Evolutionary conservation across 2,113 vertebrate species (phyloP), one percentile per base, ranked within the genome.

Genomic region (Hippocampus mohnikei): DNA sequence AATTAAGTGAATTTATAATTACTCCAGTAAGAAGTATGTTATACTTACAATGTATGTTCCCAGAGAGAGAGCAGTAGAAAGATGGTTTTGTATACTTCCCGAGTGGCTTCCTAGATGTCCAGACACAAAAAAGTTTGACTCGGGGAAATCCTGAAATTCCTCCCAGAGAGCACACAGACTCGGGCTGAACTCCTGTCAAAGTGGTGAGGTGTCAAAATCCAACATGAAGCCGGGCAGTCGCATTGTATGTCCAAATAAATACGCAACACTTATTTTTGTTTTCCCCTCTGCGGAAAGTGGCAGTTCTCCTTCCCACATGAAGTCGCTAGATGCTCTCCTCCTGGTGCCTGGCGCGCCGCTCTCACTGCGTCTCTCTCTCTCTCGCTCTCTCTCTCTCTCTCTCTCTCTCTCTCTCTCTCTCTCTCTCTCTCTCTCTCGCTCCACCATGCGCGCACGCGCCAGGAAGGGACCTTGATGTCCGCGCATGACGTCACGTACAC

Each of bases 231-330:
- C 81, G 84, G 81, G 78, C 81, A 79, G 78, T 63, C 78, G 89
- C 91, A 93, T 93, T 87, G 76, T 93, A 84, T 74, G 84, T 88
- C 91, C 87, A 76, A 46, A 55, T 21, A 73, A 58, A 68, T 69
- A 69, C 70, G 64, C 33, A 52, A 16, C 41, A 63, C 9, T 67
- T 46, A 37, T 67, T 69, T 18, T 41, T n/a, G 42, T 33, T 33
- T 33, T n/a, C n/a, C 27, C 33, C 33, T 37, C 48, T n/a, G n/a
- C 0, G 11, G 46, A 11, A 74, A 74, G 62, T 71, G 71, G 46
- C 41, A 50, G 2, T 55, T 69, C 33, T 40, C 11, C 37, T 33
- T 1, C 41, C 42, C 74, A 76, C 70, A 71, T 75, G 73, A 71
- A 76, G 73, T 75, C 67, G 72, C 58, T 25, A 59, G 83, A 79